Evolutionary conservation across 2,113 vertebrate genomes (phyloP).

Genomic region (Manacus vitellinus): DNA sequence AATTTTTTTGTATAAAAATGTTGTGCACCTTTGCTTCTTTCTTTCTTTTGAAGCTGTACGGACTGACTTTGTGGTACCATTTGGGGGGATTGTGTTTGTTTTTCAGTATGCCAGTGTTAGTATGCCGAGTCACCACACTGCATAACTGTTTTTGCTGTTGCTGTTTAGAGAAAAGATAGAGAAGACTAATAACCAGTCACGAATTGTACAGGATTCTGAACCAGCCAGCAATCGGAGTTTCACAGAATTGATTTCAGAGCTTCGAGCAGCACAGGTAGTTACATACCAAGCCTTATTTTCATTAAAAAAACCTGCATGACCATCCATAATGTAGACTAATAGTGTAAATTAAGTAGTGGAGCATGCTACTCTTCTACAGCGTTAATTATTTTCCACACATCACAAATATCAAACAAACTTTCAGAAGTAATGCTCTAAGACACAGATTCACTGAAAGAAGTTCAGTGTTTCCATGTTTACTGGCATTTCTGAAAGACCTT

Average conservation of each 20-base stretch:
- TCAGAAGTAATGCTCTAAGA: neutral
- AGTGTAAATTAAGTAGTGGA: neutral
- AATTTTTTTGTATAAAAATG: neutral
- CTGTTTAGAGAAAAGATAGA: slow-evolving; percentile 81
- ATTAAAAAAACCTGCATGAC: neutral
- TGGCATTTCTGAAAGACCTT: neutral
- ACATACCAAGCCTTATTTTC: neutral
- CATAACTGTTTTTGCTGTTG: neutral
- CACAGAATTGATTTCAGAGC: slow-evolving; percentile 80
- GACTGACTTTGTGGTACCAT: neutral
- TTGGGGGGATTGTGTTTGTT: neutral
- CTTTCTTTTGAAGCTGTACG: neutral
- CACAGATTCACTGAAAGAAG: neutral
- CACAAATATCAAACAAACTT: neutral
- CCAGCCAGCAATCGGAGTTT: slow-evolving; percentile 70
- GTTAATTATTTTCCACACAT: neutral
- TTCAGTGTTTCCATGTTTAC: neutral
- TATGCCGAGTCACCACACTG: neutral
- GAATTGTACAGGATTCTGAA: slow-evolving; percentile 49
- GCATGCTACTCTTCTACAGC: neutral
- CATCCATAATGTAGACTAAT: neutral
- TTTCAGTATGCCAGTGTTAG: neutral
- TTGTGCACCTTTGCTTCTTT: neutral
- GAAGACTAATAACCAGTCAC: slow-evolving; percentile 61
- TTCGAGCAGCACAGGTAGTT: slow-evolving; percentile 80